phyloP scores from a whole-genome alignment of 2,888 invertebrate species.

The Adelognathus sp. region DNA sequence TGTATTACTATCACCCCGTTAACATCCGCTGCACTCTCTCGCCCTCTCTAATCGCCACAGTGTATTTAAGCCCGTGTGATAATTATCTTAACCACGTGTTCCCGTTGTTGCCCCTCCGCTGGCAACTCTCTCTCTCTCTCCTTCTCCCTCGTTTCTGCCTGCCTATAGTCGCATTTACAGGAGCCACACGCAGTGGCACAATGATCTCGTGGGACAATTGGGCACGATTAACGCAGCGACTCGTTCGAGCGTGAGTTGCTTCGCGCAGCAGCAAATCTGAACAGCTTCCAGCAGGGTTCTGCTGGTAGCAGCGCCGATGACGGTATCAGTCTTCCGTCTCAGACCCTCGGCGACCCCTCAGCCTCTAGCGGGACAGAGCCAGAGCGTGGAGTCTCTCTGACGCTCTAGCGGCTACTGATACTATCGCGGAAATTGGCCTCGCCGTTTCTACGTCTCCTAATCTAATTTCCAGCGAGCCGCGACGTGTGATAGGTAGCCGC shows the following conservation, averaged over 20 bases:
- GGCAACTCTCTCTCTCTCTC: background rate
- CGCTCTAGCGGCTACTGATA: slow-evolving; percentile 30
- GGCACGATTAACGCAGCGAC: slow-evolving; percentile 38
- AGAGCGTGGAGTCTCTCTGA: background rate
- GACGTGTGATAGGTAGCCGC: slow-evolving; percentile 44
- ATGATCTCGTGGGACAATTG: slow-evolving; percentile 33
- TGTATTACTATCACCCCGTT: background rate
- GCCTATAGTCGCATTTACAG: background rate
- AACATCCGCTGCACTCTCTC: background rate
- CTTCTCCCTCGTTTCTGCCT: background rate
- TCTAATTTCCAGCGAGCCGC: slow-evolving; percentile 58
- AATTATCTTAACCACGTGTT: slow-evolving; percentile 51
- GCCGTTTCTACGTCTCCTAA: slow-evolving; percentile 53
- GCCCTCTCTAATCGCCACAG: slow-evolving; percentile 35
- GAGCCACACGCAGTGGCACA: slow-evolving; percentile 1
- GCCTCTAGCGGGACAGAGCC: slow-evolving; percentile 7
- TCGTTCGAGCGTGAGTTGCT: slow-evolving; percentile 19
- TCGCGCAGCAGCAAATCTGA: background rate
- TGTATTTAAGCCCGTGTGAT: slow-evolving; percentile 54
- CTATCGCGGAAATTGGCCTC: slow-evolving; percentile 55
- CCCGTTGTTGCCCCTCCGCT: background rate
- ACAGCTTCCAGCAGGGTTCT: background rate
- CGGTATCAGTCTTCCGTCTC: slow-evolving; percentile 40
- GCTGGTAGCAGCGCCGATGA: slow-evolving; percentile 8
- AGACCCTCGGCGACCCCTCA: background rate